Percentiles rank a stretch among this genome's conserved stretches.
These are phyloP conservation scores for Manis crassicaudata DNA, from an alignment of 2,797 vertebrate species.

Conservation along the genomic window DNA sequence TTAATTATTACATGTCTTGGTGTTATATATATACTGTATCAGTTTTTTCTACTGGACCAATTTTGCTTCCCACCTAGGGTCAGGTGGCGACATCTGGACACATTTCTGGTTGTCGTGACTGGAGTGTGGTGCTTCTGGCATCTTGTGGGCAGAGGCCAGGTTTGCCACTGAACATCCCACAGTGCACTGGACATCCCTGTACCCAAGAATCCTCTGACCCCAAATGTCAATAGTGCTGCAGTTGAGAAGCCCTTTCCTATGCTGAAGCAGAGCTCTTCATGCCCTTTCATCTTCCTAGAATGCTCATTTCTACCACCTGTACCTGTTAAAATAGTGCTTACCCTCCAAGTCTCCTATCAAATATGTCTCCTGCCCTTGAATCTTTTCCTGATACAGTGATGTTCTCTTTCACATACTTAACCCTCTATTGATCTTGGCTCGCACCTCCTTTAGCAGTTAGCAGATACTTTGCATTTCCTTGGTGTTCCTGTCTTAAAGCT, in stretches of 20 bases:
- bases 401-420: background rate
- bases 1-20: too few species aligned
- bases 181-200: background rate
- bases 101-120: background rate
- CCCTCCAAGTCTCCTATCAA: background rate
- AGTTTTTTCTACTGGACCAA: background rate
- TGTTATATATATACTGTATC: too few species aligned
- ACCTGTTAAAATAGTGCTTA: background rate
- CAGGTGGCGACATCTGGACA: background rate
- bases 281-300: background rate
- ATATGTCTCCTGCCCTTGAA: background rate
- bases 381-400: background rate
- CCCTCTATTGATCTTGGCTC: background rate
- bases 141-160: background rate
- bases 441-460: background rate
- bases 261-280: background rate
- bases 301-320: background rate
- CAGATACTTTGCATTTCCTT: background rate
- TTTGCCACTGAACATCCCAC: too few species aligned
- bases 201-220: background rate
- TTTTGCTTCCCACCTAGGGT: background rate
- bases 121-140: background rate
- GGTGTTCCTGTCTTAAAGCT: background rate
- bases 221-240: fast-evolving
- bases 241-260: background rate